These are phyloP conservation scores for Erpornis zantholeuca DNA, from an alignment of 2,113 vertebrate species.

Conservation along the genomic window DNA sequence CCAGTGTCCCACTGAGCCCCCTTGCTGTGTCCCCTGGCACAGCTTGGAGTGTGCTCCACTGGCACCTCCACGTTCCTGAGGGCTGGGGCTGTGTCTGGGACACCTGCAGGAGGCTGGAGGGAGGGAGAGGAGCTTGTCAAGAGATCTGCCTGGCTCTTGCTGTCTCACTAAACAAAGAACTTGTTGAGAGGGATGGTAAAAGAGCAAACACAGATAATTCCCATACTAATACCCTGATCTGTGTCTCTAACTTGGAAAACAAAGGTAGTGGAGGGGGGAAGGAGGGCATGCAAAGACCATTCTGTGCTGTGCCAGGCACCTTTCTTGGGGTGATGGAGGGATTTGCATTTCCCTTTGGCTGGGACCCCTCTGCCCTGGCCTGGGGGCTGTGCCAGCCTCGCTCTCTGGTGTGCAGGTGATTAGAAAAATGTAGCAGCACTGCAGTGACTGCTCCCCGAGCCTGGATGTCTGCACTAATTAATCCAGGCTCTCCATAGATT, in stretches of 20 bases:
- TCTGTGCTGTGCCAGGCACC: neutral
- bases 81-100: rapidly evolving
- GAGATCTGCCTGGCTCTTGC: neutral
- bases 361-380: neutral
- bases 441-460: neutral
- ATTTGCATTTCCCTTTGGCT: neutral
- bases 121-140: rapidly evolving
- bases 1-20: neutral
- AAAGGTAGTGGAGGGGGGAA: rapidly evolving
- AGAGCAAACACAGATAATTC: neutral
- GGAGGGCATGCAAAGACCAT: rapidly evolving
- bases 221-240: rapidly evolving
- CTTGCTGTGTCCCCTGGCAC: rapidly evolving
- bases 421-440: neutral
- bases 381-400: rapidly evolving
- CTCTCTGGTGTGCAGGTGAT: neutral
- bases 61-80: rapidly evolving
- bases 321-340: rapidly evolving
- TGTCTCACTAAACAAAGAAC: neutral
- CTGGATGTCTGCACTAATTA: neutral
- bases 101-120: neutral
- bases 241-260: neutral
- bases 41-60: rapidly evolving
- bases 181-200: neutral
- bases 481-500: neutral